Base-by-base conservation (phyloP, 2,888 invertebrate species). In the Cosmorhoe ocellata region DNA sequence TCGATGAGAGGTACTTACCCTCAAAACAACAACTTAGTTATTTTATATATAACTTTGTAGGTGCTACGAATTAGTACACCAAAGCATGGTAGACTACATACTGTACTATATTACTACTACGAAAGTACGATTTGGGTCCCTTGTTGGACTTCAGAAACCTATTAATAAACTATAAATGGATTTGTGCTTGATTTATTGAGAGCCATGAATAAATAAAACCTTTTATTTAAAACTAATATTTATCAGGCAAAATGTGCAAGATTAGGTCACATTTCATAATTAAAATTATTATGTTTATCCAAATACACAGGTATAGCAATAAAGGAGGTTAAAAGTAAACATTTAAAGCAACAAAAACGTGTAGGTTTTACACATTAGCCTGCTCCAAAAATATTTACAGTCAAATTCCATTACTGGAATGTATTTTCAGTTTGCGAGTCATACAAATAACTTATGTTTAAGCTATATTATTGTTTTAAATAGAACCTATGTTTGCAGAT, bases 401-500 rank as follows among this genome's bases (percentile, higher is more conserved):
- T 47, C 80, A 80, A 81, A 80, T 84, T 84, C 84, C 84, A 83
- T 80, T 51, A 69, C 68, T 81, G 87, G 86, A 88, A 85, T 87
- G 85, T 85, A 69, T 63, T 63, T 66, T 67, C 57, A 63, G 73
- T 71, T 71, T 67, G 59, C 70, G 69, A 70, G 59, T 69, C 69
- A 74, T 74, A 38, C 27, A 6, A 27, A 18, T 18, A 18, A 18
- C 18, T 18, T 18, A 18, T 18, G n/a, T 18, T 11, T 66, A 68
- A 66, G 64, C 58, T 63, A 68, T 61, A 38, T 58, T 56, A 63
- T 64, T 43, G 58, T 66, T 67, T 68, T 60, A 7, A 30, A 36
- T 61, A 65, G 55, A 60, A 61, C 54, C 58, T 63, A 57, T 52
- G 51, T 31, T 56, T 63, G 67, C 64, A 48, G 51, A 39, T 54